These are phyloP conservation scores for Stenolophus ochropezus DNA, from an alignment of 2,888 invertebrate genomes.

Conservation along the genomic window DNA sequence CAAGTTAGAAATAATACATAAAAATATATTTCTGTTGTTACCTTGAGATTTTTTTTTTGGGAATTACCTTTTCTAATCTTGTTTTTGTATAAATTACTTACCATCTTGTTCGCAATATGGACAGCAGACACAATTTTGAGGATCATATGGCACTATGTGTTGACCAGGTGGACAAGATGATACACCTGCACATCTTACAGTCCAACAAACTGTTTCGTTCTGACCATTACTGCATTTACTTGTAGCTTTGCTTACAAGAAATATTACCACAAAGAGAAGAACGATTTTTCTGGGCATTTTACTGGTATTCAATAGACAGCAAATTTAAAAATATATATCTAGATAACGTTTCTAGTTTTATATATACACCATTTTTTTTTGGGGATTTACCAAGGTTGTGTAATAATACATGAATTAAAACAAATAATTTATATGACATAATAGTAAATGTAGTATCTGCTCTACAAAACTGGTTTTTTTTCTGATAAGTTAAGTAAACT, in stretches of 20 bases:
- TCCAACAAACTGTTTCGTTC: neutral
- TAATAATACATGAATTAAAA: neutral
- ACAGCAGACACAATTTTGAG: constrained; percentile 3
- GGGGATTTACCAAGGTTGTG: neutral
- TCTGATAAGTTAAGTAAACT: too few species aligned
- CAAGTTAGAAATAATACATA: too few species aligned
- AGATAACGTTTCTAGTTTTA: neutral
- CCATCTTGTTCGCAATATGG: neutral
- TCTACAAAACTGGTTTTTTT: neutral
- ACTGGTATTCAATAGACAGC: neutral
- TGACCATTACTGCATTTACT: neutral
- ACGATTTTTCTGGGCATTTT: neutral
- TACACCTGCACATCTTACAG: neutral
- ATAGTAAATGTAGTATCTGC: neutral
- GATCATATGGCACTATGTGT: neutral
- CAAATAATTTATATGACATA: neutral
- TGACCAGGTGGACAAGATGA: neutral
- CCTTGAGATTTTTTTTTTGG: too few species aligned
- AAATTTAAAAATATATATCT: neutral
- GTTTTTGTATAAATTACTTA: too few species aligned
- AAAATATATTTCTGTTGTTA: too few species aligned
- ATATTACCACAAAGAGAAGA: neutral
- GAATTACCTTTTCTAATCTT: too few species aligned
- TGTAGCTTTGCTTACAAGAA: neutral
- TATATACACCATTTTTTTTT: neutral